phyloP scores from a whole-genome alignment of 2,888 invertebrate species.

The Acholoe squamosa region DNA sequence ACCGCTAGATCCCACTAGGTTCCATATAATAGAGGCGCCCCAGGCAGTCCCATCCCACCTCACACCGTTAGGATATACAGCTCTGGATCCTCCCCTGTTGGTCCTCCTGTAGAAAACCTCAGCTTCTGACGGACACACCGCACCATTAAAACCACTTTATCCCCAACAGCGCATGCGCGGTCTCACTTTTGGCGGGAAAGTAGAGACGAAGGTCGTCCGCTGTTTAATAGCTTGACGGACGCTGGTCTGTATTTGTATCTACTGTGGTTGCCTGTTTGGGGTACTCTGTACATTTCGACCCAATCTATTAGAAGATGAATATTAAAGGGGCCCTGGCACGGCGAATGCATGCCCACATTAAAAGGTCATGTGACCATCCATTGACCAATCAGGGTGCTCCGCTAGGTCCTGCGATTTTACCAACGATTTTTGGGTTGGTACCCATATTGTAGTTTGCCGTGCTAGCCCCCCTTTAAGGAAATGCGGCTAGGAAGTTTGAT shows the following conservation, averaged over 20 bases:
- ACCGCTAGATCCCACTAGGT: background rate
- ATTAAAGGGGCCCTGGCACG: too few species aligned
- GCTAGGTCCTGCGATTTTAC: too few species aligned
- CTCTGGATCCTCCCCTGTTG: background rate
- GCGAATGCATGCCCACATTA: too few species aligned
- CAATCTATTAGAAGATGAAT: too few species aligned
- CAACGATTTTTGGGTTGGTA: too few species aligned
- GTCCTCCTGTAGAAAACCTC: background rate
- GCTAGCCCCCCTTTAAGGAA: too few species aligned
- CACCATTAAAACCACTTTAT: constrained; percentile 39
- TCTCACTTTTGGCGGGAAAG: constrained; percentile 25
- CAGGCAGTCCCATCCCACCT: background rate
- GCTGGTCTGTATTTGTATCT: background rate
- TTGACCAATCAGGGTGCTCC: too few species aligned
- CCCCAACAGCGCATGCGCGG: background rate
- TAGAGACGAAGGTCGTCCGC: constrained; percentile 15
- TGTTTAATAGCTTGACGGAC: background rate
- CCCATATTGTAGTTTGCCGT: too few species aligned
- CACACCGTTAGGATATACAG: background rate
- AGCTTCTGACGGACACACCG: background rate
- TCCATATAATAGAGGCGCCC: background rate
- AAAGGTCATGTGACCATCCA: too few species aligned
- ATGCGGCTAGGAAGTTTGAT: too few species aligned
- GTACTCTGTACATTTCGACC: too few species aligned
- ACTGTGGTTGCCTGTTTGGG: background rate